Evolutionary conservation across 2,113 vertebrate species (phyloP), one percentile per base, ranked within the genome.

Genomic region (Pyxicephalus adspersus): DNA sequence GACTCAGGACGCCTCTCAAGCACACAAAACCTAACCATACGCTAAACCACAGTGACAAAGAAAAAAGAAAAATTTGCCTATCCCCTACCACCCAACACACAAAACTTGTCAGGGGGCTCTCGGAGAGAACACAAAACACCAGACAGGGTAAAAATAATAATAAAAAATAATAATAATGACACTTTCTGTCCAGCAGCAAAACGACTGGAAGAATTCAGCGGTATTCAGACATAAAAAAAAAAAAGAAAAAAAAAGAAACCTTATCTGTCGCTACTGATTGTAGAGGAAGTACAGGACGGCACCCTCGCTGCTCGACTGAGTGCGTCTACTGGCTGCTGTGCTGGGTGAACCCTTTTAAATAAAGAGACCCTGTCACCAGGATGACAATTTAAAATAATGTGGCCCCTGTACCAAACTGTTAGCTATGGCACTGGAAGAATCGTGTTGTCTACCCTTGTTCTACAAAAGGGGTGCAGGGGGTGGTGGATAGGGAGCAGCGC

Each of bases 101-200:
- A 78, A 15, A 63, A 66, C 29, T 15, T 15, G n/a, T 31, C 23
- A 25, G 60, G 19, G 22, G 57, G 64, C 29, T 3, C 51, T 54
- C 29, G 5, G 38, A 31, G 60, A 63, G 70, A 63, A n/a, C 38
- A 65, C 22, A 74, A 23, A 55, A 29, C 77, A 80, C 25, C 31
- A 31, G 50, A 28, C 45, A 19, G 23, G 64, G 26, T 29, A 23
- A 34, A 31, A 74, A 22, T 50, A 38, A 70, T 23, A 50, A 77
- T n/a, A 45, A 66, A 34, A 45, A 65, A 81, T 6, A 54, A 29
- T 20, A 81, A 80, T 54, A 16, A 52, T 18, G 50, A 28, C 67
- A 19, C 8, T 61, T 26, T 81, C 80, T 75, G 80, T 82, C 80
- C 80, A 60, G 80, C 80, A 82, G 80, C 70, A 65, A 45, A 29